phyloP scores from a whole-genome alignment of 2,888 invertebrate genomes.

The Lamellibrachia satsuma region DNA sequence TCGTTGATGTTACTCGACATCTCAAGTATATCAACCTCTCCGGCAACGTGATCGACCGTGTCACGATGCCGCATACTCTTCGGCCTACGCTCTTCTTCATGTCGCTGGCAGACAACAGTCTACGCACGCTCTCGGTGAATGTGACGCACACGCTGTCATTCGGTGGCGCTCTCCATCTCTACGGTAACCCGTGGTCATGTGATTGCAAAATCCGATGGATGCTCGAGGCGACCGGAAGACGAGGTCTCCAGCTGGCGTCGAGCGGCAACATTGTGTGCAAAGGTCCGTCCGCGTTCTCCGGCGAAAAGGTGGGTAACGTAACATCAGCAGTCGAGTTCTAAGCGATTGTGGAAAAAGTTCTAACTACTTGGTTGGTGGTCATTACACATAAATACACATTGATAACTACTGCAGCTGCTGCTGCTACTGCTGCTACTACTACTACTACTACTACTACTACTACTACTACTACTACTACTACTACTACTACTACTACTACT shows the following conservation, averaged over 20 bases:
- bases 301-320: slow-evolving; percentile 30
- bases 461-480: no score
- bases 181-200: slow-evolving; percentile 49
- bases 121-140: slow-evolving; percentile 40
- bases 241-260: slow-evolving; percentile 24
- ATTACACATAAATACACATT: no score
- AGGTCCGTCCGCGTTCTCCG: slow-evolving; percentile 27
- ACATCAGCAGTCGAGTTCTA: neutral
- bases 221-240: neutral
- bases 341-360: neutral
- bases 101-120: slow-evolving; percentile 44
- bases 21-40: slow-evolving; percentile 36
- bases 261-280: slow-evolving; percentile 33
- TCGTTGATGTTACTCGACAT: slow-evolving; percentile 31
- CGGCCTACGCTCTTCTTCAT: slow-evolving; percentile 37
- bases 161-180: slow-evolving; percentile 34
- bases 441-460: no score
- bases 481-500: no score
- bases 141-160: slow-evolving; percentile 23
- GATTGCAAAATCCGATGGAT: slow-evolving; percentile 45
- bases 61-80: slow-evolving; percentile 23
- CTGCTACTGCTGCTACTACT: no score
- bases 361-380: no score
- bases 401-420: no score
- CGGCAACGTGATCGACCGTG: slow-evolving; percentile 26